Percentiles rank a stretch among this genome's conserved stretches.
Evolutionary conservation across 2,888 invertebrate species (phyloP).

Genomic region (Arrhopalites spinosus): DNA sequence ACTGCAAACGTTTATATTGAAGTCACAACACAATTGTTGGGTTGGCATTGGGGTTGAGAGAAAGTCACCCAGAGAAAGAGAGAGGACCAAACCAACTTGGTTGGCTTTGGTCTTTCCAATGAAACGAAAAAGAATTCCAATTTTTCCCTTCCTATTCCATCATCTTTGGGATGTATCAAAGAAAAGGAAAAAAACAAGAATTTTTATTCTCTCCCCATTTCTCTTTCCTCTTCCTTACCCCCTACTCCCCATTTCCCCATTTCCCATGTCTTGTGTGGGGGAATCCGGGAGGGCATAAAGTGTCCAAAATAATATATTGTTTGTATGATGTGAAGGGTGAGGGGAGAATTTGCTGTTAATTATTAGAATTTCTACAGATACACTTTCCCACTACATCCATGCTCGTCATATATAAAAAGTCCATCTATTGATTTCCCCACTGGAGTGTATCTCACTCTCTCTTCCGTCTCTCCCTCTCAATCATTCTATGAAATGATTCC

Average conservation of each 20-base stretch:
- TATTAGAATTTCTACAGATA: slow-evolving; percentile 25
- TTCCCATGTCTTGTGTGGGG: background rate
- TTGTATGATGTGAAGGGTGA: background rate
- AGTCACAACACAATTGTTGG: slow-evolving; percentile 7
- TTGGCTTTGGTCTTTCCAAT: background rate
- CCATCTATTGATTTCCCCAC: slow-evolving; percentile 19
- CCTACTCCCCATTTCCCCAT: too few species aligned
- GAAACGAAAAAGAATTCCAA: background rate
- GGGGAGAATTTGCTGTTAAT: slow-evolving; percentile 28
- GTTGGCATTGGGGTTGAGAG: background rate
- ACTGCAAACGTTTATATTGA: slow-evolving; percentile 19
- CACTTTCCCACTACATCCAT: background rate
- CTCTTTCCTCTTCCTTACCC: too few species aligned
- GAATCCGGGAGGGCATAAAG: background rate
- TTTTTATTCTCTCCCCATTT: background rate
- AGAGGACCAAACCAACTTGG: background rate
- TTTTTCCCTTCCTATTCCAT: too few species aligned
- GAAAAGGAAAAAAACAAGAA: slow-evolving; percentile 3
- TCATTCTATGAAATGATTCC: background rate
- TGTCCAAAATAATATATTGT: slow-evolving; percentile 28
- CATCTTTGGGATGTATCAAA: background rate
- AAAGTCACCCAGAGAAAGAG: background rate
- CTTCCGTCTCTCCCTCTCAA: background rate
- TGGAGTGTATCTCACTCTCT: background rate
- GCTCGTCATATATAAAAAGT: background rate